Evolutionary conservation across 2,888 invertebrate genomes (phyloP), one percentile per base, ranked within the genome.

Genomic region (Sipha maydis): DNA sequence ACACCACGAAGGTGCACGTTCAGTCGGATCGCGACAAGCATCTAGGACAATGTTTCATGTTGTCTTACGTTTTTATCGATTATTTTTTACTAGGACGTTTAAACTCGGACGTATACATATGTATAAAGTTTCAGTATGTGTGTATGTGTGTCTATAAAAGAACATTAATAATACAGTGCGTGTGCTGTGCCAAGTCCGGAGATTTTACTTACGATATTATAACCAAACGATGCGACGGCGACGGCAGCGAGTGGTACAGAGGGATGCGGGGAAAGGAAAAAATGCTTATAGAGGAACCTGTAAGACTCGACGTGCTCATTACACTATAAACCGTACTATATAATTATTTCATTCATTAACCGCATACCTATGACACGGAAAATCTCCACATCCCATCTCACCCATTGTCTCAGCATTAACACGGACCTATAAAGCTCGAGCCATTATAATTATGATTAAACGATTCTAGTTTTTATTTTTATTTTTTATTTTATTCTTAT

Each of bases 341-440:
- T 88, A 88, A 88, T 88, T 88, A 88, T 88, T 88, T 76, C 82
- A 82, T 88, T 88, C 88, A 82, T 88, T 82, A 82, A 88, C 88
- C 88, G 80, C 88, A 86, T 86, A 79, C 86, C 79, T 88, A 88
- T 88, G 88, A 88, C 88, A 80, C 88, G 88, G 67, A 88, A 88
- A 88, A 88, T 88, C 88, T 88, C 82, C 41, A 31, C 80, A 31
- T 88, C 88, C 88, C 88, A 88, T 88, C 88, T 76, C 56, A 31
- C 31, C 82, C 80, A 88, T 88, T 88, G 88, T 88, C 88, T 88
- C 25, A 41, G 54, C 75, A 61, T 80, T 85, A 78, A 54, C 48
- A 78, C 69, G 48, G 41, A 31, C 75, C 75, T 56, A 34, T 61
- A 67, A 67, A 77, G 61, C 80, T 75, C 21, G 80, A 73, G 38